phyloP scores from a whole-genome alignment of 2,797 vertebrate species.

The Pseudochirops corinnae region DNA sequence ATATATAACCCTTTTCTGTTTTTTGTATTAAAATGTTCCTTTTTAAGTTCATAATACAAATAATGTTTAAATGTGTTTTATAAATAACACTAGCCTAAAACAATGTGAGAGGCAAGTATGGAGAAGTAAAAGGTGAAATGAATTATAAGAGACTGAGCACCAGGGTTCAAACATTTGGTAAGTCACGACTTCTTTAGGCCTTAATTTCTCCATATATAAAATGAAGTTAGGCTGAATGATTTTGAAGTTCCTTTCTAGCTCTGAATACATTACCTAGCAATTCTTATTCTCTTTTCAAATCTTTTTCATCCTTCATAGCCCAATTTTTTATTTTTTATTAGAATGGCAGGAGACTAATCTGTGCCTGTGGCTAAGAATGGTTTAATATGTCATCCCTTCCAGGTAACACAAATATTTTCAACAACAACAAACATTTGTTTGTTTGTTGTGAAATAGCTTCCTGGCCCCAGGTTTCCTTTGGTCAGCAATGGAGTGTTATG shows the following conservation, averaged over 20 bases:
- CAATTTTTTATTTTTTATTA: not conserved
- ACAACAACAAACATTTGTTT: not conserved
- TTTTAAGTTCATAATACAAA: not conserved
- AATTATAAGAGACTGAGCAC: not conserved
- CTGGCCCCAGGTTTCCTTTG: not conserved
- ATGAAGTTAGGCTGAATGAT: not conserved
- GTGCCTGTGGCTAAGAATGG: not conserved
- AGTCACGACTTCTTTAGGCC: not conserved
- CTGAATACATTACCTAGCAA: not conserved
- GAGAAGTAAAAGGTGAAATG: not conserved
- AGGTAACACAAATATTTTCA: not conserved
- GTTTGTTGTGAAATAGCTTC: not conserved
- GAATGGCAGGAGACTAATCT: not conserved
- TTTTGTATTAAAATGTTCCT: not conserved
- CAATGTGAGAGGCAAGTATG: not conserved
- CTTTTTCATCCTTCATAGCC: not conserved
- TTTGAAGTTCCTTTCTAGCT: not conserved
- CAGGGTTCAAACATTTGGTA: not conserved
- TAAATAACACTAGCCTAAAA: not conserved
- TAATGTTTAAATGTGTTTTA: not conserved
- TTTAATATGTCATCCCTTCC: not conserved
- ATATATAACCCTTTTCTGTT: not conserved
- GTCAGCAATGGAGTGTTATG: not conserved
- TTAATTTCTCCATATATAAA: not conserved
- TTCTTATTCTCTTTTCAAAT: not conserved